Evolutionary conservation across 1,140 invertebrate species (phyloP), one percentile per base, ranked within the genome.

Genomic region (Pseudobourletiella spinata): DNA sequence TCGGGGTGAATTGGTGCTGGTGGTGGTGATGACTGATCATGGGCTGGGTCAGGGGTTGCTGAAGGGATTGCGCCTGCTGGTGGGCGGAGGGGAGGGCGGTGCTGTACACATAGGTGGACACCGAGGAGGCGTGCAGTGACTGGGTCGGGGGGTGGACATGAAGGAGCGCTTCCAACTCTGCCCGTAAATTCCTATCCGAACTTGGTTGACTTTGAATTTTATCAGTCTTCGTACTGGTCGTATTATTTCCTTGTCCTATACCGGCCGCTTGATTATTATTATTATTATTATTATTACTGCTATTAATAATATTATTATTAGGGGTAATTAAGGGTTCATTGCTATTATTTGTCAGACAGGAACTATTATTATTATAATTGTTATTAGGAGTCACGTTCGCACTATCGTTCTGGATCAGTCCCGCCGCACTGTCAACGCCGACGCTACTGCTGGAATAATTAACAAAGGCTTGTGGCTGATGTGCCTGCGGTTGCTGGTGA

Each of bases 121-220:
- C 46, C 63, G 64, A 29, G 24, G 32, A 14, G 65, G 35, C 59
- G 44, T 58, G 50, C 63, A 28, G 65, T 57, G 14, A 73, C 68
- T n/a, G 70, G 71, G 30, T 57, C 29, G 50, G 32, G n/a, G 30
- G 42, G 26, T 61, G 59, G 2, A 25, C 16, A 54, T 20, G 46
- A 24, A 44, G 35, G 54, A 26, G 20, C 15, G 29, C 15, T 56
- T 50, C 52, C 8, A 39, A 20, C 29, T 50, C 25, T 39, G 59
- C 50, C 29, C 50, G 11, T 14, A 52, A 22, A 18, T 52, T 26
- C 20, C 50, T 25, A 52, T 52, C 50, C 6, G 50, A 52, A 14
- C 50, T 26, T 11, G 50, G 50, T 26, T 52, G 24, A 52, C 50
- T 52, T 52, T 52, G 50, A 6, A 52, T 52, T 52, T 52, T 52